Evolutionary conservation across 1,140 invertebrate species (phyloP).

Genomic region (Bombus vancouverensis): DNA sequence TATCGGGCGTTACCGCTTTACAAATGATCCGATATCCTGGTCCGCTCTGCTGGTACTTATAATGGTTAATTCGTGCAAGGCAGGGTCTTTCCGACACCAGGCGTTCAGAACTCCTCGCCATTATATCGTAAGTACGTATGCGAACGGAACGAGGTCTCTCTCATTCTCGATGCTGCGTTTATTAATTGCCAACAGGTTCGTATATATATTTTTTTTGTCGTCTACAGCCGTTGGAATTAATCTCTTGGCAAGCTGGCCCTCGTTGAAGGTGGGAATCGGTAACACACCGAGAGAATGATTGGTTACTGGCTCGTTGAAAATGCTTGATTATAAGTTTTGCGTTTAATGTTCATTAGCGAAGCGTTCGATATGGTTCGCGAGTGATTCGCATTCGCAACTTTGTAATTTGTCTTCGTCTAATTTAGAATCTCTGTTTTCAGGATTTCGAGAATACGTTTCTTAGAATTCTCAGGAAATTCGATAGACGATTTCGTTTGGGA

Average conservation of each 20-base stretch:
- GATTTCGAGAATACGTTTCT: neutral
- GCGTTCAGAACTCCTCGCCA: conserved; percentile 9
- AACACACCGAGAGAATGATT: conserved; percentile 4
- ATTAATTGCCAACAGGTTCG: conserved; percentile 9
- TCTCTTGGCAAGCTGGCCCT: neutral
- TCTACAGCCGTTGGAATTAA: neutral
- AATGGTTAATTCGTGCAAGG: conserved; percentile 65
- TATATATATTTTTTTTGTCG: neutral
- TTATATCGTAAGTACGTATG: conserved; percentile 10
- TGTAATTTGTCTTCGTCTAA: neutral
- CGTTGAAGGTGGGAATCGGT: conserved; percentile 1
- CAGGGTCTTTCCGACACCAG: conserved; percentile 34
- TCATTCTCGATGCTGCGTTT: conserved; percentile 19
- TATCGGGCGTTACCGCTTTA: conserved; percentile 65
- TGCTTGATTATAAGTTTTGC: conserved; percentile 32
- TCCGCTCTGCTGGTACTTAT: conserved; percentile 40
- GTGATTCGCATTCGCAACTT: neutral
- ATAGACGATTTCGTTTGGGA: neutral
- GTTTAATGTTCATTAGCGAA: neutral
- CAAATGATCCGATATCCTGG: conserved; percentile 66
- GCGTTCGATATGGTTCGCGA: neutral
- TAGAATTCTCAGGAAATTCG: neutral
- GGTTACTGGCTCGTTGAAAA: neutral
- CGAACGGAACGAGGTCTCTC: conserved; percentile 20
- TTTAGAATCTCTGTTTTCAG: neutral